These are phyloP conservation scores for Anas flavirostris DNA, from an alignment of 2,797 vertebrate species.

Conservation along the genomic window DNA sequence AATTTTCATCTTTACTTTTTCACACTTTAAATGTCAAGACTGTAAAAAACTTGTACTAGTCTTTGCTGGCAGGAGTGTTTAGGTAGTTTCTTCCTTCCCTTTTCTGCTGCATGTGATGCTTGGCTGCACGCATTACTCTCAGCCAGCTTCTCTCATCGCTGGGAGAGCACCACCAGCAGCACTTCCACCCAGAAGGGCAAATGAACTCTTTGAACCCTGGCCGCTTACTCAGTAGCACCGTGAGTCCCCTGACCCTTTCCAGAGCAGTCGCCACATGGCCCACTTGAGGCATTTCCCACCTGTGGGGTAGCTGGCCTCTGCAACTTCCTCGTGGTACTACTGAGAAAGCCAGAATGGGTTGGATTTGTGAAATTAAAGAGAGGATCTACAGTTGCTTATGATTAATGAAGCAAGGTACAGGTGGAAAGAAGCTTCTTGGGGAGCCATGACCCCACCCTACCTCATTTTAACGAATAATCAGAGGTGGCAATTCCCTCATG, in stretches of 20 bases:
- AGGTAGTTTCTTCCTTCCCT: not conserved
- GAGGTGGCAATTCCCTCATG: not conserved
- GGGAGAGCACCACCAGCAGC: not conserved
- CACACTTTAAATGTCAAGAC: not conserved
- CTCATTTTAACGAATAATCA: not conserved
- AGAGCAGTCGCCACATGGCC: not conserved
- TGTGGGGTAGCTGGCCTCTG: not conserved
- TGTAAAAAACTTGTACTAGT: not conserved
- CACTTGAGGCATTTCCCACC: not conserved
- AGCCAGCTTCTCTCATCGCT: not conserved
- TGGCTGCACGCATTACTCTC: not conserved
- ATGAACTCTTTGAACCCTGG: not conserved
- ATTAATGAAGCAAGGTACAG: not conserved
- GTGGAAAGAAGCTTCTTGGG: not conserved
- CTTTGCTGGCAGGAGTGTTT: not conserved
- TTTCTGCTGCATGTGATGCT: not conserved
- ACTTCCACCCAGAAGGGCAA: not conserved
- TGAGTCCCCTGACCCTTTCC: not conserved
- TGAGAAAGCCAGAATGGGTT: not conserved
- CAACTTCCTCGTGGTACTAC: not conserved
- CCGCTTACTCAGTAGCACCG: not conserved
- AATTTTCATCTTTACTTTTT: not conserved
- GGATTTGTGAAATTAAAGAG: not conserved
- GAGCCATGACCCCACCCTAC: not conserved
- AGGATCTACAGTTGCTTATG: not conserved